Conservation (phyloP, 2,113 vertebrate genomes). For the Paramisgurnus dabryanus region DNA sequence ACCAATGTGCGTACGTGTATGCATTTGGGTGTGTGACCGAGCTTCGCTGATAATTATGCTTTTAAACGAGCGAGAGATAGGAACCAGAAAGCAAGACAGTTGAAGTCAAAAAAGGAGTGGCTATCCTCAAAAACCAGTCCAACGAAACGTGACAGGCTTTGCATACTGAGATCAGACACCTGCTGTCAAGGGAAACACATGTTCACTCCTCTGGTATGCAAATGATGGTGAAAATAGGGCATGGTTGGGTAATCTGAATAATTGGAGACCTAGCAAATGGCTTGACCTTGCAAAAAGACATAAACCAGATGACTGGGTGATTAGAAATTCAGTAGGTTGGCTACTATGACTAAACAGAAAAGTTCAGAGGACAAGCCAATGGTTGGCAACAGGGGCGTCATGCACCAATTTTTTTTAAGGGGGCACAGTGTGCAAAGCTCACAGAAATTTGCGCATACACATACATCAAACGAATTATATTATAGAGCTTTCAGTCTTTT, state of each 20-base stretch:
- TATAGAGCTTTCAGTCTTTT: too few species aligned
- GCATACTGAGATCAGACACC: not conserved
- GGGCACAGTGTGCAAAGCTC: too few species aligned
- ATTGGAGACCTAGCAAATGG: slow-evolving; percentile 12
- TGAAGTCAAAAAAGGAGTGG: not conserved
- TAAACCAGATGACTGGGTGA: not conserved
- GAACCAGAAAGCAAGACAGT: not conserved
- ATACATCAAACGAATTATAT: too few species aligned
- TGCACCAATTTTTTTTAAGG: too few species aligned
- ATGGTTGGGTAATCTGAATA: not conserved
- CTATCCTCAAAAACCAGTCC: not conserved
- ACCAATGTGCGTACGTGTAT: not conserved
- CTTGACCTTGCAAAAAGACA: not conserved
- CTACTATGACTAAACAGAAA: not conserved
- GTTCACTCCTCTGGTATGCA: not conserved
- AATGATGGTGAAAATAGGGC: not conserved
- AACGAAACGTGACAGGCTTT: too few species aligned
- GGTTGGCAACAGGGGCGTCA: too few species aligned
- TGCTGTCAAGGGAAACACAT: slow-evolving; percentile 9
- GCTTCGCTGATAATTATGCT: not conserved
- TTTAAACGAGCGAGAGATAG: not conserved
- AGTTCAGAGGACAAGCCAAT: too few species aligned
- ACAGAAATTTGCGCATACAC: too few species aligned
- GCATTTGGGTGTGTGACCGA: not conserved
- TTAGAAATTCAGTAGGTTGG: not conserved